phyloP scores from a whole-genome alignment of 2,113 vertebrate species.

The Paracanthobrama guichenoti region DNA sequence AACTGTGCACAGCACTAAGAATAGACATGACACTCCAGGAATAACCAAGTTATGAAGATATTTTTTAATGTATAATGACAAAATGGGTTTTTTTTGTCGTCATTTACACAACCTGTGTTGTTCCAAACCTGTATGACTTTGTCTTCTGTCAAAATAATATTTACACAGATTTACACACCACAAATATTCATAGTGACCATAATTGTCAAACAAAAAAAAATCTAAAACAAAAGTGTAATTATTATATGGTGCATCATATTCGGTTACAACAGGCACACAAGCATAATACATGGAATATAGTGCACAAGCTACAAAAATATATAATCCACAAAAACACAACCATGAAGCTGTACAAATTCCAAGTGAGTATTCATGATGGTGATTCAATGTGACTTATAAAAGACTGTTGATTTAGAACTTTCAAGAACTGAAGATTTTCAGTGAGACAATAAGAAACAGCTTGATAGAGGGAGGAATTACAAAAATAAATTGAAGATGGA shows the following conservation, averaged over 20 bases:
- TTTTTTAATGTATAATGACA: neutral
- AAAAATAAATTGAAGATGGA: neutral
- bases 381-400: neutral
- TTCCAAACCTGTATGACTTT: neutral
- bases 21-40: constrained; percentile 18
- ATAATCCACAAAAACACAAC: neutral
- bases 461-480: neutral
- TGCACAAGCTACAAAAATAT: neutral
- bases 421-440: neutral
- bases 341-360: neutral
- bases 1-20: neutral
- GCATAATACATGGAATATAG: neutral
- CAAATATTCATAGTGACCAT: neutral
- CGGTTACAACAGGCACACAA: neutral
- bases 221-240: neutral
- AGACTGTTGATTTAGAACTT: neutral
- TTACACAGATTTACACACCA: neutral
- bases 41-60: neutral
- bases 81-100: neutral
- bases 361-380: neutral
- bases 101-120: neutral
- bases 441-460: neutral
- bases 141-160: neutral
- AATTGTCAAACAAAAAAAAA: neutral
- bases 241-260: neutral